Base-by-base conservation (phyloP, 2,797 vertebrate genomes). In the Chrosomus eos region DNA sequence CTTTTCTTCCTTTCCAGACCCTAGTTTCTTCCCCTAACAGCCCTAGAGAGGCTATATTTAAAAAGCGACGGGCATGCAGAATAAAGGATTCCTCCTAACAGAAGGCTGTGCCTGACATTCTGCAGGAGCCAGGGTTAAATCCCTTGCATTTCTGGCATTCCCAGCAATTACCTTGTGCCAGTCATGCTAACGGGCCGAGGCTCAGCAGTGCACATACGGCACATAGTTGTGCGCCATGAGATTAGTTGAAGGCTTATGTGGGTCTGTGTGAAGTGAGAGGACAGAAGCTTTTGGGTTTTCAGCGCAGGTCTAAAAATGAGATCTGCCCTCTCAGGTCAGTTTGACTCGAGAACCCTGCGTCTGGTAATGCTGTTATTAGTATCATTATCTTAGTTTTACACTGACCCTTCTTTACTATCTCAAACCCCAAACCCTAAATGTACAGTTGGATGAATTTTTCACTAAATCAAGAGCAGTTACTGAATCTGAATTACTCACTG, bases 191-290 rank as follows among this genome's bases (percentile, higher is more conserved):
- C 86, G 68, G 82, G 84, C 80, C 83, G 88, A 89, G 90, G 88
- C 86, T 84, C 83, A 74, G 67, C 83, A 83, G 83, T 82, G 89
- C 85, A 73, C 89, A 91, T 88, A 28, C 80, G 90, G 91, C 90
- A 87, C 92, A 92, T 93, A 88, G 89, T 89, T 90, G 87, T 85
- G 85, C 88, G 84, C 87, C 89, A 91, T 91, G 91, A 92, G 91
- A 93, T 95, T 93, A 94, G 92, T 89, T 68, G 73, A 90, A 90
- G 90, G 90, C 91, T 94, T 89, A 92, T 89, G 89, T 93, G 91
- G 58, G 90, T 92, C 91, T 87, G 78, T 66, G 89, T 86, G 58
- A 72, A 73, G 66, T 67, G 83, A 82, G n/a, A 45, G 28, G 14
- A 72, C 13, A 21, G 28, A 80, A 45, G 64, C 68, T 85, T 87